Conservation (phyloP, 1,140 invertebrate species). For the Drosophila simulans region DNA sequence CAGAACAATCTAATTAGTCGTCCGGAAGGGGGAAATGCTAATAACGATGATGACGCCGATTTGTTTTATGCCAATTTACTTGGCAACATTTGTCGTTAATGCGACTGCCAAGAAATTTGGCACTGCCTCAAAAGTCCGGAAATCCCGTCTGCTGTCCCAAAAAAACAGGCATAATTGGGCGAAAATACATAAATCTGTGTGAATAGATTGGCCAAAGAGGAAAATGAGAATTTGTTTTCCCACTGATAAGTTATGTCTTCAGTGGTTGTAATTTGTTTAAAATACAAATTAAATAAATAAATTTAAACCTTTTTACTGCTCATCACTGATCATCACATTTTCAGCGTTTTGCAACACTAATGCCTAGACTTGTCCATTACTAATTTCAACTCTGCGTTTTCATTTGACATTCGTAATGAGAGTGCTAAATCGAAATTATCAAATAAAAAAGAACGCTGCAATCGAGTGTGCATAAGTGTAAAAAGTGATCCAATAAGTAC, state of each 20-base stretch:
- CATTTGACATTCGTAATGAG: no score
- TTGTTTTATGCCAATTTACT: slow-evolving; percentile 77
- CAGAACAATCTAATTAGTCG: slow-evolving; percentile 71
- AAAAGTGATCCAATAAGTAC: not conserved
- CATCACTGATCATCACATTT: no score
- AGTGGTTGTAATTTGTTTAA: not conserved
- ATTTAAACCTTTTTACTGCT: not conserved
- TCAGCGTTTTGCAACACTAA: not conserved
- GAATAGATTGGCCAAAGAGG: slow-evolving; percentile 30
- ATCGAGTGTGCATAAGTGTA: not conserved
- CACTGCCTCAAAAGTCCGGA: slow-evolving; percentile 28
- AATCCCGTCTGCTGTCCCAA: slow-evolving; percentile 26
- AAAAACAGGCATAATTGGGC: slow-evolving; percentile 59
- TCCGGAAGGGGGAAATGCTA: slow-evolving; percentile 33
- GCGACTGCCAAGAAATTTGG: slow-evolving; percentile 73
- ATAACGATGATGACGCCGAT: slow-evolving; percentile 64
- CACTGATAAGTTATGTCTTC: not conserved
- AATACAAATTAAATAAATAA: not conserved
- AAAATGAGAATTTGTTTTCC: slow-evolving; percentile 20
- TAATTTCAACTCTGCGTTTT: not conserved
- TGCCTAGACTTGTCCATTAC: not conserved
- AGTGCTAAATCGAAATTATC: not conserved
- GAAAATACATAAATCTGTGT: slow-evolving; percentile 74
- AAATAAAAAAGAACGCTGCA: not conserved
- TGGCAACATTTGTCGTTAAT: slow-evolving; percentile 79